Evolutionary conservation across 2,113 vertebrate genomes (phyloP).

Genomic region (Cyanocitta stelleri): DNA sequence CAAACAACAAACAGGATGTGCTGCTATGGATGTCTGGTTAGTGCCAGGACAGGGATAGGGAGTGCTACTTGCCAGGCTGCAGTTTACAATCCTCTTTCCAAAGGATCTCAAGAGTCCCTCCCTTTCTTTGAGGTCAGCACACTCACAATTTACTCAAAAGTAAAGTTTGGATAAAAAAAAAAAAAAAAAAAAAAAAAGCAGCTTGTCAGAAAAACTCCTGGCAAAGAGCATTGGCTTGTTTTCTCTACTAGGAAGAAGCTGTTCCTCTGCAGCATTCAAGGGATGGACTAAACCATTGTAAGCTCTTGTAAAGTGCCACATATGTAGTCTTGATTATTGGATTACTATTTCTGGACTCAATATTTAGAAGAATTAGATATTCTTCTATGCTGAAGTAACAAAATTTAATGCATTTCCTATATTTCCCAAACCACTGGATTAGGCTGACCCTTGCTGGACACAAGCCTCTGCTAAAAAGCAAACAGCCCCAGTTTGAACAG

Average conservation of each 20-base stretch:
- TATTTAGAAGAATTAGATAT: neutral
- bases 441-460: neutral
- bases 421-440: neutral
- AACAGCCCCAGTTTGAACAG: neutral
- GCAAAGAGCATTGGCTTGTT: neutral
- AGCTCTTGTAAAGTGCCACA: accelerated
- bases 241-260: neutral
- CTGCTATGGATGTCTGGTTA: neutral
- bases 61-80: neutral
- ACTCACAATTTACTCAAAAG: neutral
- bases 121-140: neutral
- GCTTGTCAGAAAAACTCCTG: neutral
- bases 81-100: neutral
- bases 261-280: neutral
- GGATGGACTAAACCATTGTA: neutral
- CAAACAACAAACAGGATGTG: neutral
- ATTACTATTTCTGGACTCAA: neutral
- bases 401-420: neutral
- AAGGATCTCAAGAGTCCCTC: neutral
- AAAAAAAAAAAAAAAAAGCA: neutral
- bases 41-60: neutral
- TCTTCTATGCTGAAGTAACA: neutral
- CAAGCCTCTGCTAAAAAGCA: neutral
- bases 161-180: neutral
- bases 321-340: neutral